phyloP scores from a whole-genome alignment of 2,113 vertebrate genomes.

The Anser brachyrhynchus region DNA sequence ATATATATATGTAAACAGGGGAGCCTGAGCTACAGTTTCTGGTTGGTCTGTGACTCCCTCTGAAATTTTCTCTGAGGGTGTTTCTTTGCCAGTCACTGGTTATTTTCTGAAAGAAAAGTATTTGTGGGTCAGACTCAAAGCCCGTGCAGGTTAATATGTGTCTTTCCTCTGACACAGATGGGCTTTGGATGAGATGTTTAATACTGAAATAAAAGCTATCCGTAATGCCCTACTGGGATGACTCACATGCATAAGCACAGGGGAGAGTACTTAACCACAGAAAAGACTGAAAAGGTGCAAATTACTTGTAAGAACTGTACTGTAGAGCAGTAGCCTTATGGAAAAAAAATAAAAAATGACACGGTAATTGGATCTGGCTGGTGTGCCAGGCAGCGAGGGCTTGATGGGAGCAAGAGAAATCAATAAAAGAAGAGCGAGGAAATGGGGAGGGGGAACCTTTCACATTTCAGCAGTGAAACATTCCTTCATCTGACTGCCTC shows the following conservation, averaged over 20 bases:
- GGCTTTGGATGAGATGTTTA: neutral
- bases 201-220: neutral
- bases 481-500: constrained; percentile 33
- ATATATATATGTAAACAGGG: neutral
- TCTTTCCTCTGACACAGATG: neutral
- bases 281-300: neutral
- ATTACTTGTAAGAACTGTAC: neutral
- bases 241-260: neutral
- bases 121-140: neutral
- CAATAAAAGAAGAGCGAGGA: constrained; percentile 59
- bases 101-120: neutral
- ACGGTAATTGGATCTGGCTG: constrained; percentile 55
- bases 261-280: neutral
- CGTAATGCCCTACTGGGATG: neutral
- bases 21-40: neutral
- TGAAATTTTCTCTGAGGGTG: neutral
- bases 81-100: neutral
- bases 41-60: neutral
- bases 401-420: constrained; percentile 33
- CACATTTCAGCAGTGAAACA: constrained; percentile 15
- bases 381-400: constrained; percentile 14
- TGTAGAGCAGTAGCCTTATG: constrained; percentile 15
- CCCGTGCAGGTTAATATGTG: neutral
- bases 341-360: neutral
- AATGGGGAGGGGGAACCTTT: neutral